Conservation (phyloP, 1,140 invertebrate species). For the Acromyrmex echinatior region DNA sequence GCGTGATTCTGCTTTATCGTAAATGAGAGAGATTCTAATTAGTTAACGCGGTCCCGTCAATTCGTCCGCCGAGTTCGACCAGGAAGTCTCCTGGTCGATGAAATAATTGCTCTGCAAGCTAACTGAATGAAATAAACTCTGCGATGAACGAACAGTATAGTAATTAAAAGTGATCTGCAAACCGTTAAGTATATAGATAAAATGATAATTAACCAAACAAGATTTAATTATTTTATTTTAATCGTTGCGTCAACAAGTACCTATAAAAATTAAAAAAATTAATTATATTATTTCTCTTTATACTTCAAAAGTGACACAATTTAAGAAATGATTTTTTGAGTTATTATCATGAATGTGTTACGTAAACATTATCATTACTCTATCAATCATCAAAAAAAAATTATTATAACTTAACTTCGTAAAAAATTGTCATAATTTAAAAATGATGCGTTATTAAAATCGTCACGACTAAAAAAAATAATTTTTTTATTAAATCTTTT, state of each 20-base stretch:
- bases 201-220: constrained; percentile 18
- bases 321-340: too few species aligned
- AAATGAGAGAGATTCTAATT: constrained; percentile 44
- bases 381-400: too few species aligned
- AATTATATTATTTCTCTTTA: neutral
- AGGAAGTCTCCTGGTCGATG: constrained; percentile 37
- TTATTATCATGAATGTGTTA: too few species aligned
- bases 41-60: constrained; percentile 17
- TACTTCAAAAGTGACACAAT: too few species aligned
- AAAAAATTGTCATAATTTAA: too few species aligned
- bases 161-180: constrained; percentile 42
- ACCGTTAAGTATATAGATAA: constrained; percentile 21
- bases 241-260: neutral
- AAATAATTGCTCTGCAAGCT: constrained; percentile 33
- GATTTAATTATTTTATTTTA: constrained; percentile 26
- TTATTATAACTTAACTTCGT: too few species aligned
- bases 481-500: too few species aligned
- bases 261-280: neutral
- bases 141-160: neutral
- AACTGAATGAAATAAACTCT: constrained; percentile 12
- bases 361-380: too few species aligned
- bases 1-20: constrained; percentile 43
- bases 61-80: constrained; percentile 24
- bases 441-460: too few species aligned
- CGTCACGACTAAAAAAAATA: too few species aligned